These are phyloP conservation scores for Drosophila ironensis DNA, from an alignment of 1,140 invertebrate genomes.

Conservation along the genomic window DNA sequence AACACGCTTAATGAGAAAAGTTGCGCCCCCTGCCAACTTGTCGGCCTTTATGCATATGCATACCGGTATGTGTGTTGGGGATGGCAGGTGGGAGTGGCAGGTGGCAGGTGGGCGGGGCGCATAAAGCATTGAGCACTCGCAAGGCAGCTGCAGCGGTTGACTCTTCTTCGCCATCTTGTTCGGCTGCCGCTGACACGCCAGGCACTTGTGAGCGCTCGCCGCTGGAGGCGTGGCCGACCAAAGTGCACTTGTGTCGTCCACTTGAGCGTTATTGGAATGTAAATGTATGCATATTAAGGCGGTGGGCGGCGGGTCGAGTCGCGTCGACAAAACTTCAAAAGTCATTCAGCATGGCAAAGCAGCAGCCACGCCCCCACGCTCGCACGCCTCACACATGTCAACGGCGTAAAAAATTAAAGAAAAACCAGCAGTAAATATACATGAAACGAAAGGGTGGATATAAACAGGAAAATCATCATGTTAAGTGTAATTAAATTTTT, in stretches of 20 bases:
- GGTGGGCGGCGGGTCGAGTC: conserved; percentile 26
- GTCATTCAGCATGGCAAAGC: conserved; percentile 60
- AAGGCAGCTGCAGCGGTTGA: conserved; percentile 44
- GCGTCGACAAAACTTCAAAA: conserved; percentile 70
- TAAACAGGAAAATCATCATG: conserved; percentile 63
- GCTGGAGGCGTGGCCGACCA: conserved; percentile 36
- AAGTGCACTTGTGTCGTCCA: conserved; percentile 72
- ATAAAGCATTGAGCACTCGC: conserved; percentile 62
- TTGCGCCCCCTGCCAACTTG: conserved; percentile 53
- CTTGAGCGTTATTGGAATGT: conserved; percentile 80
- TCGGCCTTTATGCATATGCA: conserved; percentile 69
- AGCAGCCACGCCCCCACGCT: not conserved
- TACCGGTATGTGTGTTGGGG: conserved; percentile 16
- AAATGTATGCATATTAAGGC: conserved; percentile 75
- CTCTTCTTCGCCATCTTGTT: conserved; percentile 20
- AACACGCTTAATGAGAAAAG: conserved; percentile 80
- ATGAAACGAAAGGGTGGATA: conserved; percentile 15
- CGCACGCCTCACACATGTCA: conserved; percentile 4
- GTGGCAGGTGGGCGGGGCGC: conserved; percentile 15
- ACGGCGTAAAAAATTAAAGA: conserved; percentile 1
- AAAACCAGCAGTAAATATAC: conserved; percentile 13
- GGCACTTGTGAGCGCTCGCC: conserved; percentile 47
- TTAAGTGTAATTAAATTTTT: conserved; percentile 80
- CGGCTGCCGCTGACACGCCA: conserved; percentile 67
- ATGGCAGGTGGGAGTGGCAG: conserved; percentile 3